Evolutionary conservation across 2,113 vertebrate genomes (phyloP).

Genomic region (Cynopterus brachyotis): DNA sequence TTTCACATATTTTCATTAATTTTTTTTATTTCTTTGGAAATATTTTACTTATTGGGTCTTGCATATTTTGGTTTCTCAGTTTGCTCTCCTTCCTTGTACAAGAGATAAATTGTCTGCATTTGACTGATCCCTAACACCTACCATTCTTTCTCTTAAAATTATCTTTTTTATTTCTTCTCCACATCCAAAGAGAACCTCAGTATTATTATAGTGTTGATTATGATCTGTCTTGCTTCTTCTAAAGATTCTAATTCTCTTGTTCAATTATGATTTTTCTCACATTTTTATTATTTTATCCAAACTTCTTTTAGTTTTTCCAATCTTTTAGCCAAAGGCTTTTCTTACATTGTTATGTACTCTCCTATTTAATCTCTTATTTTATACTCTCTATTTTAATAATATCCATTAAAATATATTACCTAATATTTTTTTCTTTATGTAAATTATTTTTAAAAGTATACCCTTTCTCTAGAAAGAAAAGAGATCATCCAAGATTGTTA

Average conservation of each 20-base stretch:
- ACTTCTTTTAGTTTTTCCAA: background rate
- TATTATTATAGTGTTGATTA: background rate
- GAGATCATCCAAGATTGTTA: background rate
- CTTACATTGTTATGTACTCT: background rate
- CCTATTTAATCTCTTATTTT: conserved; percentile 5
- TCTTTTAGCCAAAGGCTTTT: background rate
- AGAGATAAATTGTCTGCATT: background rate
- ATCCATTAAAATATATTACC: background rate
- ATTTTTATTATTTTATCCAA: background rate
- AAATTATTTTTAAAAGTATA: background rate
- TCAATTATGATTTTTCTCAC: background rate
- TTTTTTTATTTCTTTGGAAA: background rate
- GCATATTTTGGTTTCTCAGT: background rate
- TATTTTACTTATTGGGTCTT: background rate
- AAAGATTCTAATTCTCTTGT: background rate
- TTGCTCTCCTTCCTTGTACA: background rate
- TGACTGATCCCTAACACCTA: background rate
- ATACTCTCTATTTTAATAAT: background rate
- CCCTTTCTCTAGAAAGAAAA: background rate
- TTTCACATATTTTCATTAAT: background rate
- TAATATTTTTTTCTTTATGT: background rate
- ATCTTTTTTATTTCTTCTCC: background rate
- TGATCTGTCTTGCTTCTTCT: background rate
- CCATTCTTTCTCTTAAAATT: background rate
- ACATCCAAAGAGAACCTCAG: background rate